Base-by-base conservation (phyloP, 1,140 invertebrate genomes). In the Contarinia nasturtii region DNA sequence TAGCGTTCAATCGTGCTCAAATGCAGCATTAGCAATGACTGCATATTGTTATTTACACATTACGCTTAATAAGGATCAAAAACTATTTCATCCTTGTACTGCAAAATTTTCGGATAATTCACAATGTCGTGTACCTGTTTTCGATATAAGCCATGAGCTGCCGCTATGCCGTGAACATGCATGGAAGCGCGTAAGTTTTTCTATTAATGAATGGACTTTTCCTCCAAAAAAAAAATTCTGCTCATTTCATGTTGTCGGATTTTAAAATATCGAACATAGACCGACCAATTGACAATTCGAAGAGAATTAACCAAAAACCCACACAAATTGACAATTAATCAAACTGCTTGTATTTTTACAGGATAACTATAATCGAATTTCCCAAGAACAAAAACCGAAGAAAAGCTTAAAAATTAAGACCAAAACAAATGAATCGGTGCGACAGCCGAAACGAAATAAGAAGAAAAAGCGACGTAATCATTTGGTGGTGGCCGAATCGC, bases 81-180 rank as follows among this genome's bases (percentile, higher is more conserved):
- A 85, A 51, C 67, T 93, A 41, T 93, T 90, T 66, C 79, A 82
- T 50, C 80, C 86, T 55, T 94, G 89, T 66, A 88, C 86, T 47
- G 87, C 86, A 45, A 88, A 80, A 67, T 86, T 84, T 60, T 76
- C 75, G 36, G 85, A 89, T 63, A 88, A 89, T 51, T 81, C 82
- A 19, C 83, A 88, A 60, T 94, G 89, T 66, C 82, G 82, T 52
- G 71, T 82, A 48, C 87, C 90, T 46, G 83, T 91, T 18, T 79
- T 91, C 57, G 86, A 91, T 67, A 74, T 89, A 48, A 73, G 74
- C 18, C 82, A 88, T 55, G 82, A 88, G 56, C 66, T 86, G 54
- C 86, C 87, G 34, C 66, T 92, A 0, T 93, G 88, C 63, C 68
- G 74, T 7, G 81, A 83, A 53, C 87, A 93, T 60, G 80, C 79